Base-by-base conservation (phyloP, 1,140 invertebrate species). In the Mizuhopecten yessoensis region DNA sequence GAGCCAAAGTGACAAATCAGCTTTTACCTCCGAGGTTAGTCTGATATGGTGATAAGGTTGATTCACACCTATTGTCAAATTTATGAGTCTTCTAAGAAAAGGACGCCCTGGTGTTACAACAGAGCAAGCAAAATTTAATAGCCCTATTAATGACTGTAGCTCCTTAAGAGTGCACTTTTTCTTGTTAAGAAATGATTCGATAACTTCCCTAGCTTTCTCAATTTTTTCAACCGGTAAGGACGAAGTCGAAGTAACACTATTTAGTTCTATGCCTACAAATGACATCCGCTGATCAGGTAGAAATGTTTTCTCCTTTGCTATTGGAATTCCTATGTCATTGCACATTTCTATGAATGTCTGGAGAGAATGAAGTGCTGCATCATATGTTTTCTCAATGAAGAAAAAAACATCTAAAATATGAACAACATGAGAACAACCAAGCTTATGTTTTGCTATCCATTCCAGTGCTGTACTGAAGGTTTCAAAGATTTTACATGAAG, bases 361-460 rank as follows among this genome's bases (percentile, higher is more conserved):
- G n/a, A 88, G 13, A 33, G 34, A 36, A 11, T 0, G 20, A 9
- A 13, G 0, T 17, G 87, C 87, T 1, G 23, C n/a, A 0, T 34
- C 49, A 3, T 36, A 20, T 33, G 49, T 88, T 33, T 39, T 45
- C 42, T 88, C 87, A 23, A 86, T 45, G 10, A 91, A 86, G 17
- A 88, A 45, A 91, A 91, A 91, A 49, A 34, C 90, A 42, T 91
- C 90, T 15, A 91, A 87, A 88, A 91, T 57, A 33, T 91, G 90
- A 34, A 89, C 36, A 45, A 88, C 88, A 42, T 33, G 34, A 13
- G 0, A 5, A 39, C 87, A 34, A 75, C 87, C 90, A 17, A 90
- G 36, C n/a, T 88, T 90, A 11, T 33, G 33, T 0, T 7, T 23
- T 33, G 90, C 87, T 39, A 45, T 86, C 88, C 87, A 91, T 89